Conservation (phyloP, 2,797 vertebrate species). For the Betta splendens region DNA sequence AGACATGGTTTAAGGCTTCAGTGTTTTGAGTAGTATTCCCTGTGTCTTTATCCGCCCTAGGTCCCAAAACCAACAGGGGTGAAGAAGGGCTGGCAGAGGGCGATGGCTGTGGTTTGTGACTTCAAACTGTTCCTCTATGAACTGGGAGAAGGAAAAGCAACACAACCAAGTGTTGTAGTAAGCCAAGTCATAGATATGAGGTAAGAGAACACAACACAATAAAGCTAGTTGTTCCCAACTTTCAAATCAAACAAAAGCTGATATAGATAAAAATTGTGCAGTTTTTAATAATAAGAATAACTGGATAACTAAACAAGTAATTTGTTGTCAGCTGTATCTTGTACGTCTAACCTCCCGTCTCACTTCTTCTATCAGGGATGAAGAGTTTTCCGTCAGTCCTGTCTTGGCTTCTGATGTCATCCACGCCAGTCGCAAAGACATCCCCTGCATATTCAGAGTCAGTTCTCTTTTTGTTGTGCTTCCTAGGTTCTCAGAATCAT, state of each 20-base stretch:
- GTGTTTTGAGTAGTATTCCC: too few relatives aligned
- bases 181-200: conserved; percentile 99
- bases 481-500: not conserved
- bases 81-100: conserved; percentile 98
- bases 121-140: conserved; percentile 98
- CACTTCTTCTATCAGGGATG: conserved; percentile 84
- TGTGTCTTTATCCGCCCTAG: conserved; percentile 65
- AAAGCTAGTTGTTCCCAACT: too few relatives aligned
- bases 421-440: conserved; percentile 96
- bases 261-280: too few relatives aligned
- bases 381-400: conserved; percentile 97
- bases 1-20: too few relatives aligned
- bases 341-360: conserved; percentile 3
- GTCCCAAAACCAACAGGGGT: conserved; percentile 97
- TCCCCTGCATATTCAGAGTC: conserved; percentile 98
- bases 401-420: conserved; percentile 98
- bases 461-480: conserved; percentile 62
- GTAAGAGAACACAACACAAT: too few relatives aligned
- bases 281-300: too few relatives aligned
- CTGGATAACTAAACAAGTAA: too few relatives aligned
- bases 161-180: conserved; percentile 90
- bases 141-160: conserved; percentile 92
- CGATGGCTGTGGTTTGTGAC: conserved; percentile 94
- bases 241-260: too few relatives aligned
- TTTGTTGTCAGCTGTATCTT: not conserved